phyloP scores from a whole-genome alignment of 2,797 vertebrate species.

The Phylloscopus collybita region DNA sequence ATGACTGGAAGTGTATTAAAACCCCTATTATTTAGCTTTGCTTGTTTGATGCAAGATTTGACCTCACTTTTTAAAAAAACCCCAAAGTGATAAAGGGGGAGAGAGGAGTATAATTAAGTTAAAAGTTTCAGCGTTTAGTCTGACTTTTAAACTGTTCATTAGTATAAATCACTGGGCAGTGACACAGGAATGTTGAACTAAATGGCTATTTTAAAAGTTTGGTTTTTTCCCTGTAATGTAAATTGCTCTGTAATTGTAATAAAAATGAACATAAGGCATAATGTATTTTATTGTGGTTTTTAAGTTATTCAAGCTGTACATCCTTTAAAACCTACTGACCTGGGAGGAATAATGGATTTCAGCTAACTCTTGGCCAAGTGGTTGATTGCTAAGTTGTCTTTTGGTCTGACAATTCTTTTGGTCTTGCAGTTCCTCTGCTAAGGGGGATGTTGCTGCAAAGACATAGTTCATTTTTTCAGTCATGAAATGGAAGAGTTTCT shows the following conservation, averaged over 20 bases:
- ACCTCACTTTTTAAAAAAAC: not conserved
- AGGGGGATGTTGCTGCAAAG: not conserved
- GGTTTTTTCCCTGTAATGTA: not conserved
- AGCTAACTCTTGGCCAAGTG: not conserved
- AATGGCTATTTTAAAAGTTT: not conserved
- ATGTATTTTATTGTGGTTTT: not conserved
- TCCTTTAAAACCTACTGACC: not conserved
- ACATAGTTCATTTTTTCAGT: not conserved
- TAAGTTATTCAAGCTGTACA: not conserved
- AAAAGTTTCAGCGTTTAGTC: not conserved
- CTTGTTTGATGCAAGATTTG: not conserved
- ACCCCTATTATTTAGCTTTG: not conserved
- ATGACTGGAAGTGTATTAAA: not conserved
- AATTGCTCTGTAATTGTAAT: not conserved
- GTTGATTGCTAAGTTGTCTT: conserved; percentile 4
- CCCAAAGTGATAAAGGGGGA: not conserved
- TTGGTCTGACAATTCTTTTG: not conserved
- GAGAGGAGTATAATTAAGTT: not conserved
- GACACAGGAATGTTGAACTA: not conserved
- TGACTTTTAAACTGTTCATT: not conserved
- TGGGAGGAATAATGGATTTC: not conserved
- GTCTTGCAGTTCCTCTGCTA: not conserved
- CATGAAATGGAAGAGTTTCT: not conserved
- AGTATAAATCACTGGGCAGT: not conserved
- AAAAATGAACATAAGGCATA: not conserved